A percentile compares a stretch with the other conserved stretches of the same genome.
Conservation (phyloP, 2,797 vertebrate species). For the Podarcis lilfordi region DNA sequence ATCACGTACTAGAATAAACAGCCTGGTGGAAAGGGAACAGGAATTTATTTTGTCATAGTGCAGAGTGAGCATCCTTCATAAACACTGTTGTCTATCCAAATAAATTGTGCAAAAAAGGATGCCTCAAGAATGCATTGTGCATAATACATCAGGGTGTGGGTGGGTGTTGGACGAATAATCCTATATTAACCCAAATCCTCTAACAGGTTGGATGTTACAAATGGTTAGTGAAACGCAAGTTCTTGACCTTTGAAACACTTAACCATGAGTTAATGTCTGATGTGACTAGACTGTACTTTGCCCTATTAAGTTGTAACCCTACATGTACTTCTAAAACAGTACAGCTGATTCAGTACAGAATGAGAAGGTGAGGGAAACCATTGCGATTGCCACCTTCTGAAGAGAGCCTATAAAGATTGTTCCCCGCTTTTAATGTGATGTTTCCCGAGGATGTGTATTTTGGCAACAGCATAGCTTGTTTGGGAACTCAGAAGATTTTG, state of each 20-base stretch:
- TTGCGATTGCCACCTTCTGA: not conserved
- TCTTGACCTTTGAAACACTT: slow-evolving; percentile 40
- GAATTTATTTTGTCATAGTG: not conserved
- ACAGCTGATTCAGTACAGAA: not conserved
- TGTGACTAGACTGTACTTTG: slow-evolving; percentile 34
- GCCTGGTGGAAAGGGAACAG: not conserved
- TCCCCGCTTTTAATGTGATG: not conserved
- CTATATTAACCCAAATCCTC: slow-evolving; percentile 30
- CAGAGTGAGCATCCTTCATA: slow-evolving; percentile 25
- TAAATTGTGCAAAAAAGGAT: not conserved
- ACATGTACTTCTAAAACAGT: not conserved
- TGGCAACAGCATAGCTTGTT: not conserved
- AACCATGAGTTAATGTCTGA: slow-evolving; percentile 45
- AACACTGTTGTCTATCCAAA: slow-evolving; percentile 19
- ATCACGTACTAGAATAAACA: slow-evolving; percentile 22
- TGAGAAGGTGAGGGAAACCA: not conserved
- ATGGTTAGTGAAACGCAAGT: slow-evolving; percentile 23
- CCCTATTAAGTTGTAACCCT: not conserved
- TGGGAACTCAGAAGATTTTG: not conserved
- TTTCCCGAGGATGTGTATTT: not conserved
- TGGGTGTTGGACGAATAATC: not conserved
- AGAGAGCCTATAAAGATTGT: accelerated
- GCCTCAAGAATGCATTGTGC: not conserved
- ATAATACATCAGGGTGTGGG: not conserved
- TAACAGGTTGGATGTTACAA: slow-evolving; percentile 21